Evolutionary conservation across 92 coral and sea anemone species (phyloP).

Genomic region (Heteractis magnifica): DNA sequence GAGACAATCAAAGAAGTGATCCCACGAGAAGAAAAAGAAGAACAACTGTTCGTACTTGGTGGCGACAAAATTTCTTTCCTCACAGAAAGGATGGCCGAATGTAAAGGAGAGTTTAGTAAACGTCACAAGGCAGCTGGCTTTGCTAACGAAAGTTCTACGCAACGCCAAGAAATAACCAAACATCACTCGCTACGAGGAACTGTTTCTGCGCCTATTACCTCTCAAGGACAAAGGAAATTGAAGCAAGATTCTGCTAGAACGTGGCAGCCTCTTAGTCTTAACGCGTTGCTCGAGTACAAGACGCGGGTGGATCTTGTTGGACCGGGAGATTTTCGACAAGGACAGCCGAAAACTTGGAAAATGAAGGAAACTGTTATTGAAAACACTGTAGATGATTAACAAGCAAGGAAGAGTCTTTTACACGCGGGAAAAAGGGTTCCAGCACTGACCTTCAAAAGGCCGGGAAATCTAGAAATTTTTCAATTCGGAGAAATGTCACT

Average conservation of each 20-base stretch:
- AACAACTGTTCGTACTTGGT: slow-evolving; percentile 25
- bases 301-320: slow-evolving; percentile 54
- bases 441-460: too few species aligned
- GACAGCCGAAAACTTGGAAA: slow-evolving; percentile 64
- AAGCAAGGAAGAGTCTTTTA: too few species aligned
- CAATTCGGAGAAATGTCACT: too few species aligned
- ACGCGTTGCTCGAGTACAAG: slow-evolving; percentile 79
- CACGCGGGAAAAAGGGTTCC: too few species aligned
- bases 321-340: slow-evolving; percentile 54
- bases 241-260: slow-evolving; percentile 36
- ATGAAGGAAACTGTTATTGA: neutral
- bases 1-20: neutral
- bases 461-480: too few species aligned
- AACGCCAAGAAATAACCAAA: neutral
- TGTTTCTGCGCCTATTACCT: slow-evolving; percentile 68
- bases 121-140: slow-evolving; percentile 77
- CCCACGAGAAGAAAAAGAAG: slow-evolving; percentile 31
- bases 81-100: slow-evolving; percentile 82
- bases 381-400: neutral
- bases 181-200: slow-evolving; percentile 42
- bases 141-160: slow-evolving; percentile 27
- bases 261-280: slow-evolving; percentile 89
- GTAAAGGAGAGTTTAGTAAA: slow-evolving; percentile 82
- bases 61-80: slow-evolving; percentile 76
- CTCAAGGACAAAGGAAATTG: slow-evolving; percentile 46